Evolutionary conservation across 2,888 invertebrate species (phyloP).

Genomic region (Ochropleura plecta): DNA sequence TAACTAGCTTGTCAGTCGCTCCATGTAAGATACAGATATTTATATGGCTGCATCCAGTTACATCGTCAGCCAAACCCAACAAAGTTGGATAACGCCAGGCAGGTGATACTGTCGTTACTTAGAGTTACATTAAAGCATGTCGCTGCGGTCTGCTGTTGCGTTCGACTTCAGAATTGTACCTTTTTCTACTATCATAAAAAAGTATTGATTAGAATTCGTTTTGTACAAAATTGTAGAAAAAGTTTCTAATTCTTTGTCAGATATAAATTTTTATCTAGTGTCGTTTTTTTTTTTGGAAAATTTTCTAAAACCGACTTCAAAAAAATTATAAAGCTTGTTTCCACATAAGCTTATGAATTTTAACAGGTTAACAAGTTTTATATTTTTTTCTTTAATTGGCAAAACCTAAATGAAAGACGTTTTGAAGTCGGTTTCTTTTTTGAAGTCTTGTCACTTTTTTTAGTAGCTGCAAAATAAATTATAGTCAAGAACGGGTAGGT

Average conservation of each 20-base stretch:
- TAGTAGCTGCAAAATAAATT: constrained; percentile 46
- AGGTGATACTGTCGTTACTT: not conserved
- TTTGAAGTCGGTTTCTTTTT: constrained; percentile 27
- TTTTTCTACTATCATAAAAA: constrained; percentile 26
- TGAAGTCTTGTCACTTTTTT: not conserved
- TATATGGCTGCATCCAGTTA: not conserved
- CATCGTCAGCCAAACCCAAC: not conserved
- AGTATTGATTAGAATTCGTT: constrained; percentile 41
- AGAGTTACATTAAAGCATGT: not conserved
- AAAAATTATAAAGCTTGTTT: no score
- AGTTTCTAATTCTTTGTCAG: constrained; percentile 2
- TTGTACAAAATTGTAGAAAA: constrained; percentile 56
- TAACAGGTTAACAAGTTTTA: no score
- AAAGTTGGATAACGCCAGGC: not conserved
- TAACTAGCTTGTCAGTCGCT: not conserved
- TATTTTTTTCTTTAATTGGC: not conserved
- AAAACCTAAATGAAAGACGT: not conserved
- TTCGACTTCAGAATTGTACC: not conserved
- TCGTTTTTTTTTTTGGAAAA: not conserved
- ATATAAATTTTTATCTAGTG: constrained; percentile 11
- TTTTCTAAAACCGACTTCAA: constrained; percentile 9
- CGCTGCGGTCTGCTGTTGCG: no score
- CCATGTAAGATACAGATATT: not conserved
- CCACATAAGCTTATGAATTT: no score
- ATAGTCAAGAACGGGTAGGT: constrained; percentile 14